Evolutionary conservation across 2,888 invertebrate genomes (phyloP).

Genomic region (Aethes cnicana): DNA sequence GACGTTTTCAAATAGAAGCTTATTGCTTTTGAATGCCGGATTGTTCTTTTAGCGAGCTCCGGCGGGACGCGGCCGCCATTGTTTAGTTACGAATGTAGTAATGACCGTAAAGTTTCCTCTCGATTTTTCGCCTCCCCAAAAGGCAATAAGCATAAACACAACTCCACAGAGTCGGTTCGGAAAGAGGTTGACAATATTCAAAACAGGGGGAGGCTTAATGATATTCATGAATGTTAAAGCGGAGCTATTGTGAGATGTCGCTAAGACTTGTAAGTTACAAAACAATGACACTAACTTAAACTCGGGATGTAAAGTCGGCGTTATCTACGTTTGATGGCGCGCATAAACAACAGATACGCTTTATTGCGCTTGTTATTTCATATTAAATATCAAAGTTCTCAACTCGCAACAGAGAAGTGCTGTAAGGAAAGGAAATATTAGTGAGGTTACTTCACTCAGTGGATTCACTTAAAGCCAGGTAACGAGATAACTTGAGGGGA

Average conservation of each 20-base stretch:
- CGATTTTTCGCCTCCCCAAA: constrained; percentile 54
- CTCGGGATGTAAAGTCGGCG: constrained; percentile 69
- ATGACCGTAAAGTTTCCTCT: constrained; percentile 43
- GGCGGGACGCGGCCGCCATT: constrained; percentile 45
- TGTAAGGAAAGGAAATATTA: constrained; percentile 27
- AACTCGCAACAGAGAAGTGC: constrained; percentile 46
- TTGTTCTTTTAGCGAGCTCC: constrained; percentile 58
- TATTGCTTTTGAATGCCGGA: constrained; percentile 61
- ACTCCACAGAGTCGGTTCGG: constrained; percentile 58
- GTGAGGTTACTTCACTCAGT: constrained; percentile 48
- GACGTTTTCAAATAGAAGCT: constrained; percentile 63
- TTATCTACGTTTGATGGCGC: constrained; percentile 72
- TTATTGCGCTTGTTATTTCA: constrained; percentile 61
- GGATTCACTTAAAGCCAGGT: constrained; percentile 58
- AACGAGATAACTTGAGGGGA: constrained; percentile 52
- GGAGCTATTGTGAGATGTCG: constrained; percentile 71
- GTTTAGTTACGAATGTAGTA: constrained; percentile 58
- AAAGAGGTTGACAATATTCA: constrained; percentile 65
- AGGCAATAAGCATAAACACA: constrained; percentile 67
- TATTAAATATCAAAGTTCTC: constrained; percentile 64
- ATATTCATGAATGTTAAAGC: constrained; percentile 78
- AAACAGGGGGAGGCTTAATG: constrained; percentile 72
- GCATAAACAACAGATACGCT: constrained; percentile 69
- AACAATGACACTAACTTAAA: constrained; percentile 79
- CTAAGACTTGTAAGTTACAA: constrained; percentile 76